Percentiles rank a stretch among this genome's conserved stretches.
Conservation (phyloP, 2,113 vertebrate species). For the Reinhardtius hippoglossoides region DNA sequence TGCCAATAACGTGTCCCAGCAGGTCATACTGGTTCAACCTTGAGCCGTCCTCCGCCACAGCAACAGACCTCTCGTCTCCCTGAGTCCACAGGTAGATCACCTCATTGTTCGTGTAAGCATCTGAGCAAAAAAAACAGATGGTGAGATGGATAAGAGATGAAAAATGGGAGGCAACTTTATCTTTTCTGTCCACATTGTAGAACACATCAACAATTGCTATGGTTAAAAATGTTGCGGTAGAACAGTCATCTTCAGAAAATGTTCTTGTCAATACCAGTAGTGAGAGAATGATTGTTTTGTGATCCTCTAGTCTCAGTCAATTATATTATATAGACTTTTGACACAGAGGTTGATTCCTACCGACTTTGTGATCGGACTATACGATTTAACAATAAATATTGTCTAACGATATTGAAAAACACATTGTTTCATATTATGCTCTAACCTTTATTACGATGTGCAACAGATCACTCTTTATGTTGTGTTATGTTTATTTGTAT, state of each 20-base stretch:
- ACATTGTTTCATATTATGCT: too few species aligned
- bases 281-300: too few species aligned
- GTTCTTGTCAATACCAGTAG: too few species aligned
- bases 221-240: background rate
- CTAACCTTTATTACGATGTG: too few species aligned
- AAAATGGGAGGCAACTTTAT: background rate
- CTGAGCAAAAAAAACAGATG: slow-evolving; percentile 70
- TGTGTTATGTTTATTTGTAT: too few species aligned
- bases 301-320: too few species aligned
- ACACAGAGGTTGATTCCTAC: too few species aligned
- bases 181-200: background rate
- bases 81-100: slow-evolving; percentile 97
- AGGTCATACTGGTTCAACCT: slow-evolving; percentile 98
- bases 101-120: slow-evolving; percentile 98
- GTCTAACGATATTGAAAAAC: too few species aligned
- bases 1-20: slow-evolving; percentile 93
- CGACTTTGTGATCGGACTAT: too few species aligned
- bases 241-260: background rate
- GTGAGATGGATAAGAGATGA: background rate
- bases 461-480: too few species aligned
- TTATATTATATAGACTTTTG: too few species aligned
- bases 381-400: too few species aligned
- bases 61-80: slow-evolving; percentile 91
- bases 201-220: background rate
- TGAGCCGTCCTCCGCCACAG: slow-evolving; percentile 96